Evolutionary conservation across 2,888 invertebrate genomes (phyloP), one percentile per base, ranked within the genome.

Genomic region (Cylindroiulus punctatus): DNA sequence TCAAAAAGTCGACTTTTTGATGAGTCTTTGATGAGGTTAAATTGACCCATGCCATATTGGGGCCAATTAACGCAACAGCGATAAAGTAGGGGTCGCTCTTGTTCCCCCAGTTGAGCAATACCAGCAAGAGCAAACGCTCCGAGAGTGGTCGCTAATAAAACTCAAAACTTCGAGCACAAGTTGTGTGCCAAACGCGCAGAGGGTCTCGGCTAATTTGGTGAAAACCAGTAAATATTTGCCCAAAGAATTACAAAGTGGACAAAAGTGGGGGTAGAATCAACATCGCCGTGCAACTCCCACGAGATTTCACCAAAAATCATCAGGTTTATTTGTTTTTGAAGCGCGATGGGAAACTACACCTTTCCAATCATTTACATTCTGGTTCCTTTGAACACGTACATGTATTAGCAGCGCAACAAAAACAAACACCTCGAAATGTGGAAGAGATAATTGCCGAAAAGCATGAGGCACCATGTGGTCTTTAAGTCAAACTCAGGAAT

Each of bases 371-470:
- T 30, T 76, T 76, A 76, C 76, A 76, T 76, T 30, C 76, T 76
- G 5, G 30, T 76, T 76, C 76, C 76, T 76, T 76, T 30, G 76
- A 30, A 32, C 76, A 30, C 76, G 76, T 26, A 32, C 76, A 14
- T 17, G 76, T 26, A 76, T 76, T 76, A 76, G 76, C 76, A 76
- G 76, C 76, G 76, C 12, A 76, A 76, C 30, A 32, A 76, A 76
- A 76, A 76, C 76, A 76, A 76, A 76, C 76, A 76, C 76, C 30
- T 32, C 17, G 76, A 76, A 76, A 76, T 76, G 76, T 76, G 76
- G 76, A 76, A 76, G 76, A 76, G 76, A 76, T 76, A 76, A 76
- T 76, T 76, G 26, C 30, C 30, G 76, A 76, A 76, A 76, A 30
- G 30, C 76, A 30, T 30, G 76, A 76, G 30, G 76, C 76, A 76